Conservation (phyloP, 2,113 vertebrate genomes). For the Strix aluco region DNA sequence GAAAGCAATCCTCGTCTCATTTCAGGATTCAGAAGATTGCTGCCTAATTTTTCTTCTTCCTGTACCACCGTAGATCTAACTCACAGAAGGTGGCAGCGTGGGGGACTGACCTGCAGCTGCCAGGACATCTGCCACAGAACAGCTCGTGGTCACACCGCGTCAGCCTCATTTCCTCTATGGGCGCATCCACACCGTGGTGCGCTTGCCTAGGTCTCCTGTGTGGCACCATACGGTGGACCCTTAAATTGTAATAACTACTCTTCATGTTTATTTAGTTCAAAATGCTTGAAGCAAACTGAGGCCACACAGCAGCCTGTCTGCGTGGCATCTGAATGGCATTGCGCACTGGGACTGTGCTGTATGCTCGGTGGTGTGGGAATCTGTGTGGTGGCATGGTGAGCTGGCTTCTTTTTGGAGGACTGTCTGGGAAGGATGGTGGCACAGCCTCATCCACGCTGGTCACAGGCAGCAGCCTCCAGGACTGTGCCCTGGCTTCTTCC, state of each 20-base stretch:
- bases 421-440: not conserved
- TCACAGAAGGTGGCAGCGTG: not conserved
- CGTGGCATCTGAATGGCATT: not conserved
- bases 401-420: not conserved
- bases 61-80: rapidly evolving
- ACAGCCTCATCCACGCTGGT: not conserved
- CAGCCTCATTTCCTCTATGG: not conserved
- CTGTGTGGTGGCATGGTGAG: not conserved
- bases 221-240: not conserved
- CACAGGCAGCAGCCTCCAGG: not conserved
- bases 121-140: not conserved
- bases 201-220: not conserved
- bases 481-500: not conserved
- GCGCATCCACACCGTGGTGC: rapidly evolving
- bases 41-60: not conserved
- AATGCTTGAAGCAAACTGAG: not conserved
- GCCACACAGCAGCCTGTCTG: not conserved
- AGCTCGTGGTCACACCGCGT: not conserved
- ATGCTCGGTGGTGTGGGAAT: rapidly evolving
- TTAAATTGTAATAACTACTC: not conserved
- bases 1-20: not conserved
- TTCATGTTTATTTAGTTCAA: not conserved
- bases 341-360: not conserved
- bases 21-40: not conserved
- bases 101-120: not conserved